Evolutionary conservation across 2,888 invertebrate species (phyloP).

Genomic region (Dicyrtomina minuta): DNA sequence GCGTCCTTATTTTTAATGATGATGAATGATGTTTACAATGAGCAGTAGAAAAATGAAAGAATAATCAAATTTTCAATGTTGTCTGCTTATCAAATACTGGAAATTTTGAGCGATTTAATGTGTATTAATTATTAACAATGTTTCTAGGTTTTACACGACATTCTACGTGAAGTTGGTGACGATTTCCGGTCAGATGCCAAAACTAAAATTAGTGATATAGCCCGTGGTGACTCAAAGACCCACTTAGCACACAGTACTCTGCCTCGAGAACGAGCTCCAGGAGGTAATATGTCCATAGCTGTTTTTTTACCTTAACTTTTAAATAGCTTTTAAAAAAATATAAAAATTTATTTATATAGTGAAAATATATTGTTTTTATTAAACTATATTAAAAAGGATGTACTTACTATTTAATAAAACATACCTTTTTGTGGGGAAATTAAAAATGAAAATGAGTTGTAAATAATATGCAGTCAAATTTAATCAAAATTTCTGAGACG

Average conservation of each 20-base stretch:
- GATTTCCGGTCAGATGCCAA: conserved; percentile 53
- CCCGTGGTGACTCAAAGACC: conserved; percentile 52
- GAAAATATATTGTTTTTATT: too few relatives aligned
- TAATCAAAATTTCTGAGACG: too few relatives aligned
- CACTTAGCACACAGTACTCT: conserved; percentile 51
- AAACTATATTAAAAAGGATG: too few relatives aligned
- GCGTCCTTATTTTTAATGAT: not conserved
- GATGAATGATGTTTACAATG: not conserved
- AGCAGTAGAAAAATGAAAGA: too few relatives aligned
- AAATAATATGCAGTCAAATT: too few relatives aligned
- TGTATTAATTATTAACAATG: too few relatives aligned
- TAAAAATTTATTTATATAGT: too few relatives aligned
- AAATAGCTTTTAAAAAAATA: not conserved
- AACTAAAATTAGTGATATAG: conserved; percentile 54
- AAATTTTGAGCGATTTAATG: too few relatives aligned
- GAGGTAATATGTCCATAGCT: conserved; percentile 25
- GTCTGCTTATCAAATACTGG: too few relatives aligned
- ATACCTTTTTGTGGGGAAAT: not conserved
- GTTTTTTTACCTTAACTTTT: too few relatives aligned
- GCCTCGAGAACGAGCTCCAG: conserved; percentile 41
- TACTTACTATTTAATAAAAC: not conserved
- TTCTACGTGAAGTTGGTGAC: conserved; percentile 52
- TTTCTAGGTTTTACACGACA: conserved; percentile 49
- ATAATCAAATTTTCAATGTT: too few relatives aligned
- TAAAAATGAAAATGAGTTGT: too few relatives aligned